Conservation (phyloP, 2,797 vertebrate genomes). For the Philypnodon macrostomus region DNA sequence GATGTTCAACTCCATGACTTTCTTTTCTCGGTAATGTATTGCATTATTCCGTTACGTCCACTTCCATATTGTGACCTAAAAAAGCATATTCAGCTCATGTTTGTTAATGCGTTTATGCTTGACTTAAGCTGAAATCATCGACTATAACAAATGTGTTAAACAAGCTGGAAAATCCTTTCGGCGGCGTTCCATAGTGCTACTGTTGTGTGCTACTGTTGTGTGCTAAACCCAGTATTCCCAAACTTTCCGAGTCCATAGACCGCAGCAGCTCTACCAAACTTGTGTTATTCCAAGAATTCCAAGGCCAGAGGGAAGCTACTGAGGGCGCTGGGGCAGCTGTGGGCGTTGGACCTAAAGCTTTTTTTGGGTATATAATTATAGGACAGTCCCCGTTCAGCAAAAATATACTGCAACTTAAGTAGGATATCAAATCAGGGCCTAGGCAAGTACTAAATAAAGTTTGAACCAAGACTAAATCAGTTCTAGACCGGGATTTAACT, state of each 20-base stretch:
- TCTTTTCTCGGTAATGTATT: conserved; percentile 21
- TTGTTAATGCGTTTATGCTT: conserved; percentile 22
- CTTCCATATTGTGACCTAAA: conserved; percentile 12
- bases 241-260: conserved; percentile 8
- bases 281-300: conserved; percentile 20
- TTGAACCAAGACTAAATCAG: not conserved
- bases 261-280: conserved; percentile 2
- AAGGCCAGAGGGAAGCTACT: conserved; percentile 10
- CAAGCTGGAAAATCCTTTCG: conserved; percentile 15
- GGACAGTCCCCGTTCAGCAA: conserved; percentile 1
- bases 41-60: conserved; percentile 19
- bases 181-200: not conserved
- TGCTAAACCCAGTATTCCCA: conserved; percentile 5
- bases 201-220: not conserved
- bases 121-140: conserved; percentile 8
- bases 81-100: not conserved
- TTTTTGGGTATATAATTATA: conserved; percentile 15
- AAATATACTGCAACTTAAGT: conserved; percentile 11
- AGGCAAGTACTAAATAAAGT: not conserved
- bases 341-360: not conserved
- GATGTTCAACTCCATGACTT: conserved; percentile 36
- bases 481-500: too few species aligned
- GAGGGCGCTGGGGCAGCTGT: conserved; percentile 17
- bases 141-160: conserved; percentile 28
- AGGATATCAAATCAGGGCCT: not conserved